Evolutionary conservation across 2,113 vertebrate species (phyloP).

Genomic region (Raja brachyura): DNA sequence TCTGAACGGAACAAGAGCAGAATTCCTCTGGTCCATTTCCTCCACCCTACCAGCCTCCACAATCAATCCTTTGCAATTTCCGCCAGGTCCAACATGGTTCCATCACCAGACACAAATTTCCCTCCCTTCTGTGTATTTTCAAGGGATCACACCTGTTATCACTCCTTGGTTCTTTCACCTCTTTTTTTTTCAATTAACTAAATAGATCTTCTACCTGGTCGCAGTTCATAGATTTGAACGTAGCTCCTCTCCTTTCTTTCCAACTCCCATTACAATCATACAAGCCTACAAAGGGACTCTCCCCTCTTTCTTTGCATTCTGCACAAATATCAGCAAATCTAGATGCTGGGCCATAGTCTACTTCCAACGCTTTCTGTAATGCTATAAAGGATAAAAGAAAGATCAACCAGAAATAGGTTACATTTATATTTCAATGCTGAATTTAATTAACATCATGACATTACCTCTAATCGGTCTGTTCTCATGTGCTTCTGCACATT

Average conservation of each 20-base stretch:
- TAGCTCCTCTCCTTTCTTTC: neutral
- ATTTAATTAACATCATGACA: slow-evolving; percentile 32
- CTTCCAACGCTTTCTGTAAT: neutral
- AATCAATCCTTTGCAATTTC: too few relatives aligned
- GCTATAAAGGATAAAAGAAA: neutral
- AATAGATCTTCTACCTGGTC: too few relatives aligned
- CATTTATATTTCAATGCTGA: neutral
- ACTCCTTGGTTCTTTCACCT: too few relatives aligned
- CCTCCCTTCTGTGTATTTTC: too few relatives aligned
- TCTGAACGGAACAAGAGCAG: too few relatives aligned
- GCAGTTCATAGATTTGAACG: neutral
- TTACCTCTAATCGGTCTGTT: slow-evolving; percentile 92
- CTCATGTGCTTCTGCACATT: slow-evolving; percentile 88
- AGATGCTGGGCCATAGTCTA: neutral
- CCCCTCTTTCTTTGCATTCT: too few relatives aligned
- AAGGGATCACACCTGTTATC: too few relatives aligned
- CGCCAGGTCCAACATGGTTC: too few relatives aligned
- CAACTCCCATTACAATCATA: neutral
- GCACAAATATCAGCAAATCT: neutral
- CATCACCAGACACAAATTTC: too few relatives aligned
- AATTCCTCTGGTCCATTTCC: too few relatives aligned
- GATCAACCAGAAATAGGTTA: neutral
- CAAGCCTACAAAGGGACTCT: neutral
- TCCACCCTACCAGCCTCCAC: too few relatives aligned
- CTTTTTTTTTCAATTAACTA: too few relatives aligned